A percentile compares a stretch with the other conserved stretches of the same genome.
These are phyloP conservation scores for Podilymbus podiceps DNA, from an alignment of 2,113 vertebrate species.

Conservation along the genomic window DNA sequence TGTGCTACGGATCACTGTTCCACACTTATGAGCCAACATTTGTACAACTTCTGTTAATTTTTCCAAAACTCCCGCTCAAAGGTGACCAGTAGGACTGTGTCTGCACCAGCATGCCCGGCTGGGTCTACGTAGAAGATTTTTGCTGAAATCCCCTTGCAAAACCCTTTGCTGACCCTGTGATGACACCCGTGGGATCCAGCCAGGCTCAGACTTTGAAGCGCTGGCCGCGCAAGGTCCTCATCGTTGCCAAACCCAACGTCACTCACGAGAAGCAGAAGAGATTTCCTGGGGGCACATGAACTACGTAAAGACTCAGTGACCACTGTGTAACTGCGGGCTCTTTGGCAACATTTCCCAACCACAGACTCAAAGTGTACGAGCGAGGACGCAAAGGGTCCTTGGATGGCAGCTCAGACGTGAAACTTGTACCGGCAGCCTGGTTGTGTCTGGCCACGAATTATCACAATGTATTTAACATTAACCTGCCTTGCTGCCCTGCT, in stretches of 20 bases:
- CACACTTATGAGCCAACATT: not conserved
- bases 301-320: not conserved
- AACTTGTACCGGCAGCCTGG: not conserved
- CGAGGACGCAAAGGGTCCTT: not conserved
- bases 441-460: not conserved
- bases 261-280: not conserved
- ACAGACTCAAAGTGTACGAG: rapidly evolving
- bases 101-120: rapidly evolving
- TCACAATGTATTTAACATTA: not conserved
- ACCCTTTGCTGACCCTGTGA: not conserved
- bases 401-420: rapidly evolving
- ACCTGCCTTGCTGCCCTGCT: not conserved
- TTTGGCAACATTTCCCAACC: not conserved
- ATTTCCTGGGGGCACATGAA: not conserved
- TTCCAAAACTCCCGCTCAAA: not conserved
- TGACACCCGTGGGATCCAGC: not conserved
- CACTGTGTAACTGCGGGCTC: rapidly evolving
- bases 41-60: not conserved
- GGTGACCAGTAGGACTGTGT: not conserved
- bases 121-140: rapidly evolving
- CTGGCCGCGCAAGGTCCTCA: rapidly evolving
- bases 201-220: not conserved
- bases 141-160: not conserved
- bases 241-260: rapidly evolving
- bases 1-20: rapidly evolving